Base-by-base conservation (phyloP, 1,140 invertebrate species). In the Calycopis cecrops region DNA sequence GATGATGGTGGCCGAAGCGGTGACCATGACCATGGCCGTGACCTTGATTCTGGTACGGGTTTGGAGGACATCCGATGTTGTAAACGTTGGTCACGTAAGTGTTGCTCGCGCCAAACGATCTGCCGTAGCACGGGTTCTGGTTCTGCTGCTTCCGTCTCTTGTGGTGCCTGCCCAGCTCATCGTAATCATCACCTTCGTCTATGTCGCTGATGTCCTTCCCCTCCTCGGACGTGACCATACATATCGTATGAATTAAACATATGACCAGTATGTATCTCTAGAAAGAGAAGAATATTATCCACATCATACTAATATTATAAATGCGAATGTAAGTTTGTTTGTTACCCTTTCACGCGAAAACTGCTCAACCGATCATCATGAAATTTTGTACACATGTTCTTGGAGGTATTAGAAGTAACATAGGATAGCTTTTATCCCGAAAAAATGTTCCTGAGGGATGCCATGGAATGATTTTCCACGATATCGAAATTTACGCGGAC, bases 21-120 rank as follows among this genome's bases (percentile, higher is more conserved):
- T 61, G 49, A 9, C 62, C 62, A 11, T 64, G 64, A 14, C 60
- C 55, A 37, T 65, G 62, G 3, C 58, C 60, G 17, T 69, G 60
- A 10, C 60, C 57, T n/a, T 60, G 63, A 34, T 67, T 60, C 0
- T 64, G 66, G 14, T 63, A 51, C 11, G 48, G 48, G 17, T 33
- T 48, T 28, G 2, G 21, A 28, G 49, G 53, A 34, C 49, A 54
- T 35, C 48, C 33, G 28, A 40, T 48, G 35, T 33, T 44, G 40
- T 50, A 35, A 37, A 50, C 44, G 53, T 47, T 18, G 28, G n/a
- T 50, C 9, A 40, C 28, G 28, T 57, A 50, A 16, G 40, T 44
- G 17, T 44, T 44, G n/a, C 40, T 16, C 6, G 40, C 40, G 40
- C 40, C 40, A 44, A 44, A 44, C 4, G 14, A 16, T 8, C 40